phyloP scores from a whole-genome alignment of 2,888 invertebrate species.

The Drosophila diplacantha region DNA sequence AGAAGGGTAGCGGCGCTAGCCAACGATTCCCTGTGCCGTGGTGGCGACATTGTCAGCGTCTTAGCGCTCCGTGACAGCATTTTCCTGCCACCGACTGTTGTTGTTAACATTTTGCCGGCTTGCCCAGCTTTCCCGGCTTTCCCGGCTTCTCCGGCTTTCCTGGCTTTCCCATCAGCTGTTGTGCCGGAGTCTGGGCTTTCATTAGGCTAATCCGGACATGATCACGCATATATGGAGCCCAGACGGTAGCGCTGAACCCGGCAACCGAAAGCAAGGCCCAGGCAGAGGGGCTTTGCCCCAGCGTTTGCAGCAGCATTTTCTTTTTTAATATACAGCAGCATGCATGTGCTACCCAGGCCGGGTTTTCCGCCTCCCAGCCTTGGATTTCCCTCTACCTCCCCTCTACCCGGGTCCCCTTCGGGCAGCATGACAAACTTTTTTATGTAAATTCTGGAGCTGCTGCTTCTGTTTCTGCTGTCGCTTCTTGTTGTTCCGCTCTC shows the following conservation, averaged over 20 bases:
- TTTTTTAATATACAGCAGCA: slow-evolving; percentile 39
- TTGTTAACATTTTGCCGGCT: slow-evolving; percentile 39
- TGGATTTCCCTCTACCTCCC: slow-evolving; percentile 1
- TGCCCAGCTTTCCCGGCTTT: slow-evolving; percentile 4
- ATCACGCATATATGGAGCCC: slow-evolving; percentile 63
- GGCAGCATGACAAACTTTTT: slow-evolving; percentile 62
- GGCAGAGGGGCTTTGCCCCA: background rate
- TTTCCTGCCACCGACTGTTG: slow-evolving; percentile 33
- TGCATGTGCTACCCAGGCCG: slow-evolving; percentile 2
- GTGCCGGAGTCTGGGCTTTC: slow-evolving; percentile 50
- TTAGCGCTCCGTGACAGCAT: slow-evolving; percentile 44
- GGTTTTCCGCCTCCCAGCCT: background rate
- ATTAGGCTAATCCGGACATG: slow-evolving; percentile 74
- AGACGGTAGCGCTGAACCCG: slow-evolving; percentile 20
- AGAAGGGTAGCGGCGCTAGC: background rate
- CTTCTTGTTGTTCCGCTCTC: slow-evolving; percentile 47
- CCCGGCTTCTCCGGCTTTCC: slow-evolving; percentile 7
- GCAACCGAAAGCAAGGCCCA: background rate
- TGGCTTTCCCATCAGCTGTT: slow-evolving; percentile 43
- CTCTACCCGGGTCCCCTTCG: slow-evolving; percentile 27
- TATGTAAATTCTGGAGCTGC: slow-evolving; percentile 58
- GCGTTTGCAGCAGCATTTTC: slow-evolving; percentile 39
- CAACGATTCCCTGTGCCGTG: background rate
- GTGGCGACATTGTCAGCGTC: slow-evolving; percentile 46
- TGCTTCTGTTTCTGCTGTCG: slow-evolving; percentile 41